Evolutionary conservation across 1,140 invertebrate species (phyloP).

Genomic region (Chelonus insularis): DNA sequence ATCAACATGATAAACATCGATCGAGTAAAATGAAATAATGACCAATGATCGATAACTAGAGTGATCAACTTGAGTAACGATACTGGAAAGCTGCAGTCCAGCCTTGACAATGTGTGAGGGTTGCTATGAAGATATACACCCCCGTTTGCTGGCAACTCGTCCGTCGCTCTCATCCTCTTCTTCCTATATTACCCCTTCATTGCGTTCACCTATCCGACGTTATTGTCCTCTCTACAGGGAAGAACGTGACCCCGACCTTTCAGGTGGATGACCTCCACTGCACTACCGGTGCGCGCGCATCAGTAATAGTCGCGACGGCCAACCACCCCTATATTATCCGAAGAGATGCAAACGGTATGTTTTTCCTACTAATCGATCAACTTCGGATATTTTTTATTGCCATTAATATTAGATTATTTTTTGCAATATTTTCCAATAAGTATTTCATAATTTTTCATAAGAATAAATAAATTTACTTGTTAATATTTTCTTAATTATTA

Average conservation of each 20-base stretch:
- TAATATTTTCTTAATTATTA: not conserved
- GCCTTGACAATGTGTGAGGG: slow-evolving; percentile 58
- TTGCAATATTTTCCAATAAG: not conserved
- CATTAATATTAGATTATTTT: not conserved
- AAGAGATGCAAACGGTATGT: slow-evolving; percentile 16
- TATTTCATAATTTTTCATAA: too few relatives aligned
- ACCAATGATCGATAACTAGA: too few relatives aligned
- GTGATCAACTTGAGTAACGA: slow-evolving; percentile 39
- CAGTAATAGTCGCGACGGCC: slow-evolving; percentile 23
- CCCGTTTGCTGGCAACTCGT: slow-evolving; percentile 13
- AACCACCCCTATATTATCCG: slow-evolving; percentile 14
- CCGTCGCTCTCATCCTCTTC: slow-evolving; percentile 35
- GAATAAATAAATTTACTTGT: not conserved
- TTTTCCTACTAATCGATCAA: slow-evolving; percentile 17
- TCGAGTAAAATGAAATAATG: too few relatives aligned
- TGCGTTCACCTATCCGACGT: not conserved
- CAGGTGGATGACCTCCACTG: slow-evolving; percentile 62
- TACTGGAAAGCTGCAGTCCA: too few relatives aligned
- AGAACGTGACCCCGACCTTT: slow-evolving; percentile 60
- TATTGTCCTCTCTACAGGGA: slow-evolving; percentile 35
- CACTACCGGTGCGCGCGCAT: slow-evolving; percentile 49
- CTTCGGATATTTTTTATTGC: slow-evolving; percentile 2
- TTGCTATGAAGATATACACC: slow-evolving; percentile 55
- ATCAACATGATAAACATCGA: too few relatives aligned
- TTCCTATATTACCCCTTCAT: not conserved